Conservation (phyloP, 1,140 invertebrate genomes). For the Aphaenogaster ashmeadi region DNA sequence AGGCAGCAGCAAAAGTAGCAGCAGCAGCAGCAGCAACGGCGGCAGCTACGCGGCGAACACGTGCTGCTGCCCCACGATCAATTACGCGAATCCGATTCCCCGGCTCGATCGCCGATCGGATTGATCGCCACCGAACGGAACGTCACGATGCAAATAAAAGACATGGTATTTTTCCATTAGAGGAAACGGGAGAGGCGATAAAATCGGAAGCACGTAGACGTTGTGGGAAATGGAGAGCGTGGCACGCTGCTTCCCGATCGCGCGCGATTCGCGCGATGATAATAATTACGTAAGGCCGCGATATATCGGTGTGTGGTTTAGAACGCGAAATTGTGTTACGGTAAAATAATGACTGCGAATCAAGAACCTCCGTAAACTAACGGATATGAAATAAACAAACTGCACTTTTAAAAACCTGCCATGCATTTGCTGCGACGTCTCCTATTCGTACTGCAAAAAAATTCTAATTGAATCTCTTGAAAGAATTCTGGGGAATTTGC, state of each 20-base stretch:
- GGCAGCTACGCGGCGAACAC: slow-evolving; percentile 43
- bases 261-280: slow-evolving; percentile 33
- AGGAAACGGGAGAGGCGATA: slow-evolving; percentile 39
- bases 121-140: slow-evolving; percentile 46
- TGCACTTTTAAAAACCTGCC: neutral
- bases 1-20: slow-evolving; percentile 3
- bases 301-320: neutral
- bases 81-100: slow-evolving; percentile 59
- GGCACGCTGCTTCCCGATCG: slow-evolving; percentile 12
- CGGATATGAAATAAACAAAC: neutral
- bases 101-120: slow-evolving; percentile 39
- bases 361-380: neutral
- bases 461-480: neutral
- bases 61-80: slow-evolving; percentile 40
- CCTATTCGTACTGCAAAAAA: neutral
- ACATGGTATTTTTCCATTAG: slow-evolving; percentile 14
- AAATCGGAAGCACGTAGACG: slow-evolving; percentile 49
- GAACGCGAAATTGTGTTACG: slow-evolving; percentile 24
- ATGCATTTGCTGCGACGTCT: neutral
- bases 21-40: neutral
- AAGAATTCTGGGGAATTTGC: neutral
- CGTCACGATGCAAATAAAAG: slow-evolving; percentile 47
- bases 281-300: slow-evolving; percentile 34
- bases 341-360: slow-evolving; percentile 30
- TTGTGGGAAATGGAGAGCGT: slow-evolving; percentile 45